Percentiles rank a stretch among this genome's conserved stretches.
These are phyloP conservation scores for Platysternon megacephalum DNA, from an alignment of 2,113 vertebrate genomes.

Conservation along the genomic window DNA sequence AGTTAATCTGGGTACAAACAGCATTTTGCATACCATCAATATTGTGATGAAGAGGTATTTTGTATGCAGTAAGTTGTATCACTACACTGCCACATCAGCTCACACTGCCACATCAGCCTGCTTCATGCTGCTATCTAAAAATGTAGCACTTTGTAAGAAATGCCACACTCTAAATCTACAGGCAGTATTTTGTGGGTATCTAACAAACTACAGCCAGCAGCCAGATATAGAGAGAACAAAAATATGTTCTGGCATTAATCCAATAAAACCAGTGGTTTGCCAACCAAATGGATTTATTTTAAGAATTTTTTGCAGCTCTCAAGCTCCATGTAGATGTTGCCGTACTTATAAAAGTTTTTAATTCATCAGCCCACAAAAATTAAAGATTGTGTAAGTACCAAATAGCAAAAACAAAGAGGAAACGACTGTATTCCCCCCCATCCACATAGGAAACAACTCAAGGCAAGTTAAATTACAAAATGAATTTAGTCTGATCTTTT, in stretches of 20 bases:
- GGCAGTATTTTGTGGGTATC: neutral
- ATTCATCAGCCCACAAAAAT: neutral
- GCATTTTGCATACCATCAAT: neutral
- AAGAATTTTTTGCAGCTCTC: neutral
- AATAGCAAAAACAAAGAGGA: neutral
- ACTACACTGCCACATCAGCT: neutral
- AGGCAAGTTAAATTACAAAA: neutral
- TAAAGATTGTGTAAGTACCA: neutral
- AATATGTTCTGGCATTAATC: rapidly evolving
- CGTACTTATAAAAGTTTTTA: neutral
- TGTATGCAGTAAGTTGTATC: neutral
- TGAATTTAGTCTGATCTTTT: neutral
- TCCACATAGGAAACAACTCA: neutral
- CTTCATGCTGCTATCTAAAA: neutral
- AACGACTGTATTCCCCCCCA: rapidly evolving
- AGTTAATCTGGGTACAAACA: neutral
- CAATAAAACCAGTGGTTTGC: neutral
- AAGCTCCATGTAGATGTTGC: neutral
- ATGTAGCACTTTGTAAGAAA: neutral
- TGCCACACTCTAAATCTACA: neutral
- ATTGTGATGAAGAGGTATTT: neutral
- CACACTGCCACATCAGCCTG: neutral
- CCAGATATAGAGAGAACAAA: neutral
- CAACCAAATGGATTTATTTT: neutral
- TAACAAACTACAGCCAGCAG: neutral